phyloP scores from a whole-genome alignment of 2,797 vertebrate species.

The Aplochiton taeniatus region DNA sequence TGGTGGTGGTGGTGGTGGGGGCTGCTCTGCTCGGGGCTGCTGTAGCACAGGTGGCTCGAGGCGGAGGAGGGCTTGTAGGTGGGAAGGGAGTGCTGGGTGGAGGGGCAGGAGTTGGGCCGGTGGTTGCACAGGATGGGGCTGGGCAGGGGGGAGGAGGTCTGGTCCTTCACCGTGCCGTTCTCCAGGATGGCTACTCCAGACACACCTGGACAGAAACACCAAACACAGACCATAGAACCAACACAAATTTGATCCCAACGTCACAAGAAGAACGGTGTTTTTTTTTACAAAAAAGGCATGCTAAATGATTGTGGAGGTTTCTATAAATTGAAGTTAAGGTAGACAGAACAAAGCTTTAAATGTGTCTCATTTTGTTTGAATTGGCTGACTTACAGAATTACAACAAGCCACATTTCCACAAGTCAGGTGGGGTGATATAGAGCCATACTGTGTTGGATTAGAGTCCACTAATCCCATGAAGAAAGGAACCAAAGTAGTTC shows the following conservation, averaged over 20 bases:
- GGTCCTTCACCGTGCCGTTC: slow-evolving; percentile 50
- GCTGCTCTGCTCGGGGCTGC: slow-evolving; percentile 47
- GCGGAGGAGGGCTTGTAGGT: slow-evolving; percentile 55
- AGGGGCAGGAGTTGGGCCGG: slow-evolving; percentile 37
- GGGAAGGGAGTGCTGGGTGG: slow-evolving; percentile 37
- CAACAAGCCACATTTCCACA: too few species aligned
- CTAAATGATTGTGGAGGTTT: too few species aligned
- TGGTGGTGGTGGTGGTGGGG: slow-evolving; percentile 24
- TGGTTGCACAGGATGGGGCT: slow-evolving; percentile 37
- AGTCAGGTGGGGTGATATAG: too few species aligned
- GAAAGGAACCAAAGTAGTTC: too few species aligned
- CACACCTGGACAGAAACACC: slow-evolving; percentile 37
- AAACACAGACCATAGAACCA: neutral
- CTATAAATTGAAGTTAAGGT: too few species aligned
- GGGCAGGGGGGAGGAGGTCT: slow-evolving; percentile 11
- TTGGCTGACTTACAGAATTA: too few species aligned
- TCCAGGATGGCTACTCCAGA: slow-evolving; percentile 52
- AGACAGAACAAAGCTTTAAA: too few species aligned
- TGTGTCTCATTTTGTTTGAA: too few species aligned
- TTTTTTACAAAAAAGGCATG: too few species aligned
- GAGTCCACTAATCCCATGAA: too few species aligned
- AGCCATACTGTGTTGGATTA: too few species aligned
- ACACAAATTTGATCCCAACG: neutral
- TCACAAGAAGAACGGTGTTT: too few species aligned
- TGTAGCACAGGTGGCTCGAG: slow-evolving; percentile 46